A percentile compares a stretch with the other conserved stretches of the same genome.
phyloP scores from a whole-genome alignment of 1,140 invertebrate species.

The Macrocentrus cingulum region DNA sequence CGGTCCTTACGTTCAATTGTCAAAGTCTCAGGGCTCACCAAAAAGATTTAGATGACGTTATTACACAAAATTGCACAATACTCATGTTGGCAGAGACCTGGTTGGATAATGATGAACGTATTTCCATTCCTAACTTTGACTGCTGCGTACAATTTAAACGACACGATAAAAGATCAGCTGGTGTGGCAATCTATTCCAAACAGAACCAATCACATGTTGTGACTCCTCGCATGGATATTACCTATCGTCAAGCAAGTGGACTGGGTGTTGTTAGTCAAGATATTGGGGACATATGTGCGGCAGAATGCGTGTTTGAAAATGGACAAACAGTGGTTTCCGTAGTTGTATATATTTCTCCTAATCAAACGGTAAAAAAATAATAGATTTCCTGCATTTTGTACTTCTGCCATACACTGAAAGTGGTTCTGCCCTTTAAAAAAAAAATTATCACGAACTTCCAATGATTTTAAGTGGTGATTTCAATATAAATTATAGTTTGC shows the following conservation, averaged over 20 bases:
- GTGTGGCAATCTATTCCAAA: conserved; percentile 25
- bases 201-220: conserved; percentile 14
- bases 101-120: not conserved
- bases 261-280: not conserved
- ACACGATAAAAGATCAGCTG: conserved; percentile 5
- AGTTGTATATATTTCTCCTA: conserved; percentile 7
- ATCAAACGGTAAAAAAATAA: not conserved
- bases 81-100: not conserved
- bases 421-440: no score
- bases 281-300: not conserved
- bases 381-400: no score
- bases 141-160: conserved; percentile 14
- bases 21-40: conserved; percentile 21
- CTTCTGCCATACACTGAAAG: no score
- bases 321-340: not conserved
- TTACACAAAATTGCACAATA: no score
- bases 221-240: conserved; percentile 12
- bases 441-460: no score
- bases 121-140: conserved; percentile 9
- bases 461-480: no score
- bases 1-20: conserved; percentile 7
- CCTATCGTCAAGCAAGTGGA: not conserved
- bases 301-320: not conserved
- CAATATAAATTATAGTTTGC: no score
- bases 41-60: no score